Evolutionary conservation across 1,140 invertebrate species (phyloP), one percentile per base, ranked within the genome.

Genomic region (Batillaria attramentaria): DNA sequence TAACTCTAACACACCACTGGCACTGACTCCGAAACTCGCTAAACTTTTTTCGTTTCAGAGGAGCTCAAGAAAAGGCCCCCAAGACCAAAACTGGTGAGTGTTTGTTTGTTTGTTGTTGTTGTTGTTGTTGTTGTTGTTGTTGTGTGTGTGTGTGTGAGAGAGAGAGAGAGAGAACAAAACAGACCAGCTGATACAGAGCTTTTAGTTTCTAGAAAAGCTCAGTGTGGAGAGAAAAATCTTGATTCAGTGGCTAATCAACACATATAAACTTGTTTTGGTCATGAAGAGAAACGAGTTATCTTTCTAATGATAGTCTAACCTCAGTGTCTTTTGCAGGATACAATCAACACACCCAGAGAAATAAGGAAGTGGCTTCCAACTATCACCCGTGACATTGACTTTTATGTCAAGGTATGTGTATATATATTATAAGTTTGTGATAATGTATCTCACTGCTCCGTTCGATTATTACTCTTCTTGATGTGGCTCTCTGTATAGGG

Each of bases 341-440:
- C 83, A 10, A 75, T 89, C 28, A 81, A 83, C n/a, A 82, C 85
- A 4, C 75, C 81, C 33, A 81, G 81, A 42, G 86, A 87, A 35
- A 78, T 89, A 20, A 86, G 85, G 78, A 86, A 89, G 80, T 89
- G 88, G 88, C 65, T 89, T 33, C 88, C 88, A n/a, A 84, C 83
- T 68, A 84, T 89, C n/a, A 85, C 85, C 46, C 83, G 78, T 76
- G 88, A 89, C 72, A 88, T 89, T 78, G 86, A 89, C 43, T 88
- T 87, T 73, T 86, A 82, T 76, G 78, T 89, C 35, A 88, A 86
- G 83, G 88, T 89, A 81, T n/a, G n/a, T 72, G 39, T 35, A 8
- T 24, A 77, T 73, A 33, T 77, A n/a, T 20, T 77, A 28, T 28
- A 69, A 69, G 24, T 3, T 33, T 13, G 2, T 37, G 1, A 16